phyloP scores from a whole-genome alignment of 1,140 invertebrate species.

The Drosophila novamexicana region DNA sequence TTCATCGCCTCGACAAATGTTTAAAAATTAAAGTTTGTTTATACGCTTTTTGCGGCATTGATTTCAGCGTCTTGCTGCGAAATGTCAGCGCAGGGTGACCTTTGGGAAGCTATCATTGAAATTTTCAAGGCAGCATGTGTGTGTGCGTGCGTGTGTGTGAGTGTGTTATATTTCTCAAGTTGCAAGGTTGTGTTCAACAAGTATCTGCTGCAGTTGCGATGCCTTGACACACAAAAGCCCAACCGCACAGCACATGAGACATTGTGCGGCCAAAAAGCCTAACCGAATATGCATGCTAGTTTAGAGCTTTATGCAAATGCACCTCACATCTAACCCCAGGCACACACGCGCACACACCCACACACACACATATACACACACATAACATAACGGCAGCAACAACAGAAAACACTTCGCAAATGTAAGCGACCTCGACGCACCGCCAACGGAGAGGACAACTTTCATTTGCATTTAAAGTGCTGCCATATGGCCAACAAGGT shows the following conservation, averaged over 20 bases:
- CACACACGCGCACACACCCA: conserved; percentile 18
- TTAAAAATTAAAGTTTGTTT: conserved; percentile 54
- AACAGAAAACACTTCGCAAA: conserved; percentile 66
- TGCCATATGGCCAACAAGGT: conserved; percentile 73
- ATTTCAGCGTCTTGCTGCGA: conserved; percentile 39
- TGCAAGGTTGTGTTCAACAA: conserved; percentile 73
- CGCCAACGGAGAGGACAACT: conserved; percentile 65
- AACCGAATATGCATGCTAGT: conserved; percentile 75
- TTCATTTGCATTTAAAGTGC: conserved; percentile 82
- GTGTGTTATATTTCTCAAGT: conserved; percentile 24
- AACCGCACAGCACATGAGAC: conserved; percentile 52
- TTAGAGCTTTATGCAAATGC: conserved; percentile 77
- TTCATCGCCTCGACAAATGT: conserved; percentile 54
- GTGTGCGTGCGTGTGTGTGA: conserved; percentile 8
- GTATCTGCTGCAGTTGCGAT: conserved; percentile 63
- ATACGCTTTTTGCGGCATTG: conserved; percentile 49
- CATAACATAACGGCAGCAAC: conserved; percentile 17
- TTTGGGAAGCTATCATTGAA: conserved; percentile 55
- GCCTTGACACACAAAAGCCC: conserved; percentile 75
- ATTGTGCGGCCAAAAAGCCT: conserved; percentile 70
- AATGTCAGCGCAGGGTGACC: conserved; percentile 52
- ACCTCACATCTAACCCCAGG: conserved; percentile 40
- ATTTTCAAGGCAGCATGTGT: conserved; percentile 49
- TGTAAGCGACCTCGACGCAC: conserved; percentile 77
- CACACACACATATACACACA: conserved; percentile 12